Evolutionary conservation across 2,113 vertebrate genomes (phyloP).

Genomic region (Engystomops pustulosus): DNA sequence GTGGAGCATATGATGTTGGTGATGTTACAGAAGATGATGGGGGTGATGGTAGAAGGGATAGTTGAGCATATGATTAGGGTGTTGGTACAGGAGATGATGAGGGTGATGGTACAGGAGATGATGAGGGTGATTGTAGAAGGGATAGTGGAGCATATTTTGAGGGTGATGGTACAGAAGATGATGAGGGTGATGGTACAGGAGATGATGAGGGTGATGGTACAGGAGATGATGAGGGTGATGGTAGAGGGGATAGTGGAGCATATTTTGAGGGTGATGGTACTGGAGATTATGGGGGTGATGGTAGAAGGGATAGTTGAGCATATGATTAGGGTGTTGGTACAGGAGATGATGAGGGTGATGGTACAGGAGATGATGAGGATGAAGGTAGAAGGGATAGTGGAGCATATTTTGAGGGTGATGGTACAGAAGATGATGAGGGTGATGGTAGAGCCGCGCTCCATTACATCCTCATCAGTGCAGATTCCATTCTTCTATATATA

Average conservation of each 20-base stretch:
- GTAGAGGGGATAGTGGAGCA: not conserved
- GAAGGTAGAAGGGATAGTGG: not conserved
- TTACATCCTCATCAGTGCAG: not conserved
- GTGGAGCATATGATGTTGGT: too few relatives aligned
- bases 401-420: not conserved
- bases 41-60: not conserved
- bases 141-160: not conserved
- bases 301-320: too few relatives aligned
- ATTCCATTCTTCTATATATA: constrained; percentile 18
- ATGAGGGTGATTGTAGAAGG: not conserved
- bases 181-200: too few relatives aligned
- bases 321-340: not conserved
- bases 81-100: too few relatives aligned
- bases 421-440: not conserved
- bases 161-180: not conserved
- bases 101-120: not conserved
- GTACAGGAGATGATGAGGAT: not conserved
- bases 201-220: not conserved
- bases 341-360: not conserved
- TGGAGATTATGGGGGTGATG: not conserved
- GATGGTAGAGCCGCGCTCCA: not conserved
- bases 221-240: not conserved
- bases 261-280: not conserved
- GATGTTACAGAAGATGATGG: not conserved
- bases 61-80: too few relatives aligned